A percentile compares a stretch with the other conserved stretches of the same genome.
Conservation (phyloP, 2,113 vertebrate genomes). For the Thamnophis sirtalis region DNA sequence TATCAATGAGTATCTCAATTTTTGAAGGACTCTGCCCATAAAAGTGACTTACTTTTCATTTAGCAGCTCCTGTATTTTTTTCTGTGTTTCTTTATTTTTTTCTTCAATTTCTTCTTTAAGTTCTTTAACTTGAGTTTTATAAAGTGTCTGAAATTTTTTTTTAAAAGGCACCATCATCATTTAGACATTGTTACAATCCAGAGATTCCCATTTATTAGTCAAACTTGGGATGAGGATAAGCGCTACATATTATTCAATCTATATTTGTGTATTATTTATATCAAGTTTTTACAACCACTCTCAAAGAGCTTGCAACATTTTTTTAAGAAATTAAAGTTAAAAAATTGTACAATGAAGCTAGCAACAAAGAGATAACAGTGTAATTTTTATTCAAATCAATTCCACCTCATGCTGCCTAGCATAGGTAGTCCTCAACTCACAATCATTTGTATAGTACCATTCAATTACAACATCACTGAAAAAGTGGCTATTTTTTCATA, state of each 20-base stretch:
- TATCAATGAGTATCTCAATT: conserved; percentile 1
- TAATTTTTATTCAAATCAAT: background rate
- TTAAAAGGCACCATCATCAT: conserved; percentile 12
- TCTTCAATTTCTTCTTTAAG: conserved; percentile 98
- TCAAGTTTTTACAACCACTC: background rate
- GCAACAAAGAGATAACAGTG: background rate
- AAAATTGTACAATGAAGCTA: background rate
- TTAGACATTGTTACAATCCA: conserved; percentile 2
- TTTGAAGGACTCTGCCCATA: background rate
- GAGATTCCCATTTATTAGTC: background rate
- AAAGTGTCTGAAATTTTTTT: conserved; percentile 85
- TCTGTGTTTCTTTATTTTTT: conserved; percentile 86
- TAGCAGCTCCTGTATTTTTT: conserved; percentile 87
- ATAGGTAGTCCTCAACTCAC: background rate
- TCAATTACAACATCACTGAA: background rate
- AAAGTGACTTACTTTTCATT: conserved; percentile 82
- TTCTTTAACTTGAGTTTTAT: conserved; percentile 99
- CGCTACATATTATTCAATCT: background rate
- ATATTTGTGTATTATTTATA: background rate
- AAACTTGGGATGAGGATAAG: background rate
- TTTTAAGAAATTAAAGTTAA: background rate
- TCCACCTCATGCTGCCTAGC: background rate
- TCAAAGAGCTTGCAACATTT: background rate
- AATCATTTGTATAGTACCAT: background rate
- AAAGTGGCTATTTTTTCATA: background rate